These are phyloP conservation scores for Sorex araneus DNA, from an alignment of 2,113 vertebrate species.

Conservation along the genomic window DNA sequence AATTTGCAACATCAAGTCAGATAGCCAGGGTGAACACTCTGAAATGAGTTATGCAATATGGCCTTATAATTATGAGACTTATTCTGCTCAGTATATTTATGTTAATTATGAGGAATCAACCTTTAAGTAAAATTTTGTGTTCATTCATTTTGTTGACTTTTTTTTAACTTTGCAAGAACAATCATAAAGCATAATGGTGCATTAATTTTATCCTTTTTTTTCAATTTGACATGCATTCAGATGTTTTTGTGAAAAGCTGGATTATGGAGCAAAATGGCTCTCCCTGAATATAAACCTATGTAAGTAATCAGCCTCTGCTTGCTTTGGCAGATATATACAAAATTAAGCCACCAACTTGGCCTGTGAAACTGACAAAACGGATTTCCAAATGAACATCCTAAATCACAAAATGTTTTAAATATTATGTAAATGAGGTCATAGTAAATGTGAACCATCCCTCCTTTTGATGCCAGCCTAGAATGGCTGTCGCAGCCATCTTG, in stretches of 20 bases:
- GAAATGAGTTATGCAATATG: constrained; percentile 61
- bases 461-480: constrained; percentile 57
- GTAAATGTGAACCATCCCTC: constrained; percentile 55
- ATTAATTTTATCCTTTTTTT: constrained; percentile 69
- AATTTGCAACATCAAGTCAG: constrained; percentile 18
- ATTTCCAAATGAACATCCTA: not conserved
- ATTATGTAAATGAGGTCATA: constrained; percentile 44
- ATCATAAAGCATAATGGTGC: constrained; percentile 62
- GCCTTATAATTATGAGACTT: constrained; percentile 34
- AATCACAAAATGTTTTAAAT: constrained; percentile 64
- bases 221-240: constrained; percentile 61
- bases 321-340: too few species aligned
- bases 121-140: constrained; percentile 53
- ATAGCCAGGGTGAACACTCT: constrained; percentile 39
- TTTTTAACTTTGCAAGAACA: constrained; percentile 63
- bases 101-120: constrained; percentile 38
- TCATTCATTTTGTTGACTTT: constrained; percentile 65
- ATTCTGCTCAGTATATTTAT: constrained; percentile 46
- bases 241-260: constrained; percentile 51
- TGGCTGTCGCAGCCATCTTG: constrained; percentile 45
- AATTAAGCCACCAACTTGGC: not conserved
- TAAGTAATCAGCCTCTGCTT: not conserved
- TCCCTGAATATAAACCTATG: constrained; percentile 1
- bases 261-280: constrained; percentile 59
- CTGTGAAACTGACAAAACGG: constrained; percentile 21